Conservation (phyloP, 1,140 invertebrate species). For the Drosophila nigrodunni region DNA sequence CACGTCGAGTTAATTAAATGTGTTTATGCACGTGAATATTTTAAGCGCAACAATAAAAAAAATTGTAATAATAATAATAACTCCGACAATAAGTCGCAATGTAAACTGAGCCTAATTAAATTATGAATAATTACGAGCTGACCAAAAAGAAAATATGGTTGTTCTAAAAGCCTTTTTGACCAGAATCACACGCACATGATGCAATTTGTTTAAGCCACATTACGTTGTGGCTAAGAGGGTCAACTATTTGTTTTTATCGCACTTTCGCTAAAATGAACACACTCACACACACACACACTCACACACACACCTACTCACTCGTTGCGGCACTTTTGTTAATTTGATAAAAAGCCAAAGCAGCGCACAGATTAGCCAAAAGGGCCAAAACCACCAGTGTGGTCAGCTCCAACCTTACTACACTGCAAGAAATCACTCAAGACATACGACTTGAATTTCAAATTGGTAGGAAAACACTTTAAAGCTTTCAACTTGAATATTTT, state of each 20-base stretch:
- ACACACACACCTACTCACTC: constrained; percentile 2
- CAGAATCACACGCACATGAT: constrained; percentile 78
- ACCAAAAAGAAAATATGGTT: constrained; percentile 41
- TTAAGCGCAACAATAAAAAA: constrained; percentile 66
- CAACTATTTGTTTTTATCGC: constrained; percentile 84
- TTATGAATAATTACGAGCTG: constrained; percentile 79
- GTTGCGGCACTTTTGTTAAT: constrained; percentile 80
- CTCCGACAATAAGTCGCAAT: constrained; percentile 58
- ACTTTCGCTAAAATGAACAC: constrained; percentile 80
- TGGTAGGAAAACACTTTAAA: too few relatives aligned
- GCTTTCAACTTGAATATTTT: too few relatives aligned
- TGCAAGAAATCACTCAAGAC: constrained; percentile 16
- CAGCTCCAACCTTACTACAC: constrained; percentile 34
- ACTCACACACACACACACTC: constrained; percentile 37
- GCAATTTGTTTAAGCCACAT: constrained; percentile 78
- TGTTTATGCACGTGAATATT: constrained; percentile 81
- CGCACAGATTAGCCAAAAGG: constrained; percentile 71
- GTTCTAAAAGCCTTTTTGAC: constrained; percentile 59
- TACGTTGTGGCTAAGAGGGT: constrained; percentile 41
- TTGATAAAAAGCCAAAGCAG: constrained; percentile 81
- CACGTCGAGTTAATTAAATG: constrained; percentile 75
- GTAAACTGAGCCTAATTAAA: constrained; percentile 84
- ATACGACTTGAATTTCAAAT: too few relatives aligned
- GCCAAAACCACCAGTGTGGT: constrained; percentile 44
- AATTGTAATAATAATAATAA: constrained; percentile 49